Conservation (phyloP, 2,113 vertebrate genomes). For the Phaethornis superciliosus region DNA sequence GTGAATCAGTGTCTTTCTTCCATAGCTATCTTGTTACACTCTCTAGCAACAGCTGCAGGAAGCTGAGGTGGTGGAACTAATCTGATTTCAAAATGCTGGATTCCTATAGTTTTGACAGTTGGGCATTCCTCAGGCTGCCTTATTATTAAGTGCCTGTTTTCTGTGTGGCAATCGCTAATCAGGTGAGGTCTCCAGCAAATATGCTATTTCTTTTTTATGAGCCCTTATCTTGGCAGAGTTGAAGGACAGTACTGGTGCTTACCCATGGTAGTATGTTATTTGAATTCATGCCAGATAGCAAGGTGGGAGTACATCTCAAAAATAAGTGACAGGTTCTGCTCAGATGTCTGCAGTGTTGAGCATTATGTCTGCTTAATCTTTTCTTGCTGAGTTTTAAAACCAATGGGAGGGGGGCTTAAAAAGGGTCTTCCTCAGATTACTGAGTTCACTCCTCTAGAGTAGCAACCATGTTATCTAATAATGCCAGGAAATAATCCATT, state of each 20-base stretch:
- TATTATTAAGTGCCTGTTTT: slow-evolving; percentile 81
- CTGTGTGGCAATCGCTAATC: slow-evolving; percentile 58
- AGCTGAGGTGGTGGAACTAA: slow-evolving; percentile 55
- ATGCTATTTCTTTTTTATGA: neutral
- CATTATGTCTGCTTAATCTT: slow-evolving; percentile 41
- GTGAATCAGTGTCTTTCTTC: neutral
- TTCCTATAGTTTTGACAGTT: slow-evolving; percentile 78
- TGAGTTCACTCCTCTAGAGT: neutral
- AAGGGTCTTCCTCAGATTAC: neutral
- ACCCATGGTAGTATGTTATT: neutral
- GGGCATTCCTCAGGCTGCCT: slow-evolving; percentile 81
- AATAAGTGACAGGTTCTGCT: slow-evolving; percentile 37
- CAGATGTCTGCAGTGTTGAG: slow-evolving; percentile 14
- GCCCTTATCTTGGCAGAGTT: slow-evolving; percentile 3
- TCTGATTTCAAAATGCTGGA: slow-evolving; percentile 81
- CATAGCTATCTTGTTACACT: slow-evolving; percentile 16
- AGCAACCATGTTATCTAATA: neutral
- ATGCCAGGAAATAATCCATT: neutral
- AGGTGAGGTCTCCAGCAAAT: slow-evolving; percentile 56
- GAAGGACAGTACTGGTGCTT: slow-evolving; percentile 4
- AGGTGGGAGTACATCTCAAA: slow-evolving; percentile 20
- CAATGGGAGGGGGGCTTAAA: neutral
- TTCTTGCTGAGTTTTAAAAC: slow-evolving; percentile 34
- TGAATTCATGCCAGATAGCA: slow-evolving; percentile 18
- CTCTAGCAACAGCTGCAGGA: slow-evolving; percentile 71